A percentile compares a stretch with the other conserved stretches of the same genome.
Conservation (phyloP, 2,888 invertebrate species). For the Papilio protenor region DNA sequence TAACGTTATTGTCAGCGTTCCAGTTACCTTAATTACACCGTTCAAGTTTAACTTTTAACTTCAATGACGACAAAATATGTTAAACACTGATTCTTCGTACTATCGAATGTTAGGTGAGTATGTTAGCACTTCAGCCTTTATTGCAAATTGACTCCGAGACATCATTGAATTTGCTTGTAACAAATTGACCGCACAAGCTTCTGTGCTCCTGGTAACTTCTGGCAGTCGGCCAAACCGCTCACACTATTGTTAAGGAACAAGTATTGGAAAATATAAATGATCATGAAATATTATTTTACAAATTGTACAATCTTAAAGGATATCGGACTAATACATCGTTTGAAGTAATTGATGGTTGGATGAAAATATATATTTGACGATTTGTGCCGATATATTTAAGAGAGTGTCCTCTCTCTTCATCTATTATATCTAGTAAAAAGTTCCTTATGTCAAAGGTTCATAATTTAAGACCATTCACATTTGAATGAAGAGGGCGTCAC, state of each 20-base stretch:
- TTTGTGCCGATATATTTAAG: too few relatives aligned
- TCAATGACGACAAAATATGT: not conserved
- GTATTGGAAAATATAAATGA: constrained; percentile 3
- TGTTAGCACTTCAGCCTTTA: constrained; percentile 1
- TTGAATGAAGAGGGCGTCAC: constrained; percentile 3
- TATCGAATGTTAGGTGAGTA: not conserved
- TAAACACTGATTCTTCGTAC: not conserved
- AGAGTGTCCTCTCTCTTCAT: too few relatives aligned
- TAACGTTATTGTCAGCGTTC: constrained; percentile 26
- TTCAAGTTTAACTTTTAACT: constrained; percentile 17
- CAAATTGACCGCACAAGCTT: constrained; percentile 20
- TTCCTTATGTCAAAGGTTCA: not conserved
- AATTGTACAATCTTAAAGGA: not conserved
- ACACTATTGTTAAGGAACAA: constrained; percentile 10
- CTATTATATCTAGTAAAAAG: not conserved
- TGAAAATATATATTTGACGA: too few relatives aligned
- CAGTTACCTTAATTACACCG: constrained; percentile 31
- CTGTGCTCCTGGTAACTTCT: constrained; percentile 7
- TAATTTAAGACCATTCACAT: not conserved
- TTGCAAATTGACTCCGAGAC: constrained; percentile 19
- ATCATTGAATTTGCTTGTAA: constrained; percentile 23
- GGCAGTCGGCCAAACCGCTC: constrained; percentile 18
- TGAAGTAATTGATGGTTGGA: not conserved
- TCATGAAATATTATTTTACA: not conserved
- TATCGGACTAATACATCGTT: not conserved